Evolutionary conservation across 2,888 invertebrate species (phyloP), one percentile per base, ranked within the genome.

Genomic region (Eretmocerus hayati): DNA sequence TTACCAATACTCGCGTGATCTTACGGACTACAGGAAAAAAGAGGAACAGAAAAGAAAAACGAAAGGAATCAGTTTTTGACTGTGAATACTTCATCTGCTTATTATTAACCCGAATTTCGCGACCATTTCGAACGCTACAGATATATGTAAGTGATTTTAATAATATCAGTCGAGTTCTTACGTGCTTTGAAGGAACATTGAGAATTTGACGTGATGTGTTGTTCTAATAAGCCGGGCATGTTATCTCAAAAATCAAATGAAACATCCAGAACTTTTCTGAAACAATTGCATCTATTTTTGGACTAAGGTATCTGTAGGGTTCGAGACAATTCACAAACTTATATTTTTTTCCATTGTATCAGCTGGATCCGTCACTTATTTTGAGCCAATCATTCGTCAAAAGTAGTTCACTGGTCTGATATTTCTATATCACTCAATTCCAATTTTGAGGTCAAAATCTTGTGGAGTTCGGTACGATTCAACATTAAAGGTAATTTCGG

Each of bases 1-100:
- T 51, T 43, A 33, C 32, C 42, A 48, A 46, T 49, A 42, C 37
- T 48, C 38, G 46, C 46, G 50, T 50, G 50, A 50, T 46, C 53
- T 53, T 53, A 50, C 40, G 15, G 48, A 43, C 50, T 53, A 53
- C 21, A 15, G 31, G 37, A 26, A 47, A 37, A 46, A 37, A 45
- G 46, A 50, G 5, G 35, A 43, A 48, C 39, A 43, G 30, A 39
- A 46, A 48, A 40, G 9, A 50, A 50, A 53, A 22, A 19, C 38
- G 23, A 41, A 46, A 47, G 30, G 45, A 31, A 48, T 51, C 46
- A 22, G 46, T 46, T 33, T 44, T 46, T 32, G 35, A 46, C 22
- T 48, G 19, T 41, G 44, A 8, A 11, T 49, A 39, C 39, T 35
- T 47, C 46, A 49, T 22, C 33, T 33, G 15, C 15, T 13, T 13